Evolutionary conservation across 2,888 invertebrate species (phyloP).

Genomic region (Tridacna gigas): DNA sequence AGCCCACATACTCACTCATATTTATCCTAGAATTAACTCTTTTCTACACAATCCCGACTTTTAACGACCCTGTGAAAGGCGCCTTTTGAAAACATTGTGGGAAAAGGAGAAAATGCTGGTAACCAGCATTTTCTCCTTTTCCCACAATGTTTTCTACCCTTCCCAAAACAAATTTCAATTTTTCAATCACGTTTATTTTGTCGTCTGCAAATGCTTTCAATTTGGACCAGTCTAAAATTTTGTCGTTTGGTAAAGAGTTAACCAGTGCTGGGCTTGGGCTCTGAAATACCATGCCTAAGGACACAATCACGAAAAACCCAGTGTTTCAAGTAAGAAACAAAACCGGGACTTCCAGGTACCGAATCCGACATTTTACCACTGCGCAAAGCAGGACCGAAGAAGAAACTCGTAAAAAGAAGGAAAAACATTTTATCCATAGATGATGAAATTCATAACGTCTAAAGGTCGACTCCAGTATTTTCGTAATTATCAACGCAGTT

Average conservation of each 20-base stretch:
- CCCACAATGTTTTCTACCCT: neutral
- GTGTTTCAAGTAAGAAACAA: neutral
- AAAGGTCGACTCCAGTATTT: conserved; percentile 57
- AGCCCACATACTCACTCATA: too few relatives aligned
- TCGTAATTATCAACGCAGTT: conserved; percentile 55
- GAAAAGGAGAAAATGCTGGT: conserved; percentile 11
- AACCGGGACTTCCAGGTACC: neutral
- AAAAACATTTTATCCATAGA: conserved; percentile 53
- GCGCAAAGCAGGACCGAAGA: neutral
- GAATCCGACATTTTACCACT: neutral
- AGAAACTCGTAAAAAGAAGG: conserved; percentile 3
- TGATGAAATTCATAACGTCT: conserved; percentile 43
- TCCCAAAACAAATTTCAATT: neutral
- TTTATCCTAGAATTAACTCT: neutral
- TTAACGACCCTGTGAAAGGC: neutral
- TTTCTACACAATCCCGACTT: neutral
- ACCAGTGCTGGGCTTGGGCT: neutral
- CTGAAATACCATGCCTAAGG: neutral
- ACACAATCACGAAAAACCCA: neutral
- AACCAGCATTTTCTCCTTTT: conserved; percentile 6
- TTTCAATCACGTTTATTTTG: neutral
- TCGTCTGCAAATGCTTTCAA: neutral
- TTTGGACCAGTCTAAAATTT: neutral
- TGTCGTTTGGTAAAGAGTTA: neutral
- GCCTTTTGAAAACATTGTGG: conserved; percentile 3